These are phyloP conservation scores for Tetranychus urticae DNA, from an alignment of 1,140 invertebrate genomes.

Conservation along the genomic window DNA sequence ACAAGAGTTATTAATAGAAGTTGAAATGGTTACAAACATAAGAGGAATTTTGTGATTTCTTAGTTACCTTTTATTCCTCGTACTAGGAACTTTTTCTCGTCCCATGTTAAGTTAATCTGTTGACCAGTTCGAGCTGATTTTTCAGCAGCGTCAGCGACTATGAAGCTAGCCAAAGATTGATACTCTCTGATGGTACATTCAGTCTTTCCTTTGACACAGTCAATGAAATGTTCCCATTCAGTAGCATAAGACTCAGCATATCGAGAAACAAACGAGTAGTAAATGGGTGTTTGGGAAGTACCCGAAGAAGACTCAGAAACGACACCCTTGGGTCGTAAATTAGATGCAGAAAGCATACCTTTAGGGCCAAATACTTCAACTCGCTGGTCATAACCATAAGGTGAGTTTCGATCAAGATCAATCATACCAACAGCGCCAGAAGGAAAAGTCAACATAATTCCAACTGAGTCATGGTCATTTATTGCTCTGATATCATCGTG, in stretches of 20 bases:
- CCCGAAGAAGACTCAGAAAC: conserved; percentile 11
- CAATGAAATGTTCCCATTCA: conserved; percentile 39
- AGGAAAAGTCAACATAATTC: conserved; percentile 32
- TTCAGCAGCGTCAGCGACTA: too few species aligned
- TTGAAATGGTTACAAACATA: too few species aligned
- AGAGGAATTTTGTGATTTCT: too few species aligned
- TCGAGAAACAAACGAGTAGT: conserved; percentile 35
- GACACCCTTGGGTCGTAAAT: conserved; percentile 25
- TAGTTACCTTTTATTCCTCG: too few species aligned
- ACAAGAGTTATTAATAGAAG: too few species aligned
- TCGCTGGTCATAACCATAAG: conserved; percentile 43
- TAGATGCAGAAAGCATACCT: conserved; percentile 31
- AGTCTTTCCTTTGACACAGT: conserved; percentile 27
- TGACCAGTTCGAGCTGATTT: too few species aligned
- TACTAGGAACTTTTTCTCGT: too few species aligned
- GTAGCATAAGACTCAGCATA: conserved; percentile 30
- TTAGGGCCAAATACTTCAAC: conserved; percentile 35
- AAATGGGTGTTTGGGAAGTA: conserved; percentile 28
- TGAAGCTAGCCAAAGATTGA: too few species aligned
- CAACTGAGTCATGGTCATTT: conserved; percentile 37
- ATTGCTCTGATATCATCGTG: conserved; percentile 32
- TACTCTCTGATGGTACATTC: too few species aligned
- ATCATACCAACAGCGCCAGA: conserved; percentile 35
- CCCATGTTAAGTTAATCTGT: too few species aligned
- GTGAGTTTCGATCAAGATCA: conserved; percentile 34